Evolutionary conservation across 2,888 invertebrate species (phyloP).

Genomic region (Spilarctia lutea): DNA sequence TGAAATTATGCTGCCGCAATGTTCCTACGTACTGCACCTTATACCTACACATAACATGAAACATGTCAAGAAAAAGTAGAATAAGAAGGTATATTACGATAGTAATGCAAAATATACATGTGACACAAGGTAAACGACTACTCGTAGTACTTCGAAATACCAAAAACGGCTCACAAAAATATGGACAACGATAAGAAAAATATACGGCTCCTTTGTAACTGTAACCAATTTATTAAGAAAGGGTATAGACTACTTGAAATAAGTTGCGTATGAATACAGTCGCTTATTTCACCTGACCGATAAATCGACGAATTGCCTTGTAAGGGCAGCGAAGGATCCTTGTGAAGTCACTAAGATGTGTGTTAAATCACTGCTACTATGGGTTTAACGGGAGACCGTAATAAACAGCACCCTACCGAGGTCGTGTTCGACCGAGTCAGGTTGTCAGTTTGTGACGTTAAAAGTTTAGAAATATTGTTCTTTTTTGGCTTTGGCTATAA

Average conservation of each 20-base stretch:
- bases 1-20: neutral
- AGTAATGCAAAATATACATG: constrained; percentile 30
- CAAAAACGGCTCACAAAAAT: constrained; percentile 39
- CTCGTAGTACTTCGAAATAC: constrained; percentile 29
- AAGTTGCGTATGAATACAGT: constrained; percentile 26
- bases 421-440: neutral
- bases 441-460: neutral
- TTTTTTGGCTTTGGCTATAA: neutral
- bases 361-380: constrained; percentile 26
- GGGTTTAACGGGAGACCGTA: constrained; percentile 24
- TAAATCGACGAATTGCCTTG: constrained; percentile 29
- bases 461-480: neutral
- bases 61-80: constrained; percentile 14
- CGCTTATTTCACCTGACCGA: constrained; percentile 22
- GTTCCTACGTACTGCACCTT: neutral
- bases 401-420: neutral
- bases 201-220: constrained; percentile 25
- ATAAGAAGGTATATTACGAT: constrained; percentile 19
- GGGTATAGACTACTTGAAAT: constrained; percentile 18
- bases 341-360: constrained; percentile 13
- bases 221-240: constrained; percentile 31
- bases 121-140: constrained; percentile 41
- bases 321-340: constrained; percentile 16
- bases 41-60: neutral
- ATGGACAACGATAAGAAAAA: constrained; percentile 24